phyloP scores from a whole-genome alignment of 2,888 invertebrate genomes.

The Dynastes hyllus region DNA sequence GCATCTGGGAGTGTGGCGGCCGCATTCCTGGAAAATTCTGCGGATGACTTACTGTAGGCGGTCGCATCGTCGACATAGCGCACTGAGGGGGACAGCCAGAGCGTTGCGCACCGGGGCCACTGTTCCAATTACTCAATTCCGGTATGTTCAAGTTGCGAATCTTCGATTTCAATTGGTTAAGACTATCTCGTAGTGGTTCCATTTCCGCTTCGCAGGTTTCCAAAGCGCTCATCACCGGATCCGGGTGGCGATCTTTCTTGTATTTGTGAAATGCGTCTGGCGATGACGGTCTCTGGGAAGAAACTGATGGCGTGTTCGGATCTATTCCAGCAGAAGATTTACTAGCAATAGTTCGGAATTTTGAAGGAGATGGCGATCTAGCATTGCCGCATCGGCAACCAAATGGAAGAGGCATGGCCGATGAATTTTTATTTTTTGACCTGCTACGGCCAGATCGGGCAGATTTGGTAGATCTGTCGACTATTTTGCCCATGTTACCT shows the following conservation, averaged over 20 bases:
- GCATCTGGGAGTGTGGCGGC: not conserved
- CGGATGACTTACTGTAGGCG: not conserved
- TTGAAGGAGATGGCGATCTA: not conserved
- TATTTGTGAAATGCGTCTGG: not conserved
- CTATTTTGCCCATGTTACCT: conserved; percentile 1
- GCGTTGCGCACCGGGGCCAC: not conserved
- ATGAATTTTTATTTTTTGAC: not conserved
- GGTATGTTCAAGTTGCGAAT: conserved; percentile 57
- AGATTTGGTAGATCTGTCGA: not conserved
- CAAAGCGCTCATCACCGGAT: conserved; percentile 56
- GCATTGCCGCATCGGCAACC: conserved; percentile 8
- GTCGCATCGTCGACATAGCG: not conserved
- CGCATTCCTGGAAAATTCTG: not conserved
- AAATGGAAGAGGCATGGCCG: not conserved
- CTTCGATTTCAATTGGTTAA: conserved; percentile 57
- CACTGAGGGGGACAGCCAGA: not conserved
- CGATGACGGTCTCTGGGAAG: not conserved
- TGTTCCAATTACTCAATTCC: conserved; percentile 53
- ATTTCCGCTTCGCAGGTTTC: conserved; percentile 60
- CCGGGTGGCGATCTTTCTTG: conserved; percentile 33
- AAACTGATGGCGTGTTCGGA: not conserved
- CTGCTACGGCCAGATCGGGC: not conserved
- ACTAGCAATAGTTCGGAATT: not conserved
- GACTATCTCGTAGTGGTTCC: conserved; percentile 57
- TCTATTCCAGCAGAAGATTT: conserved; percentile 23